Percentiles rank a stretch among this genome's conserved stretches.
Conservation (phyloP, 2,113 vertebrate species). For the Lepus timidus region DNA sequence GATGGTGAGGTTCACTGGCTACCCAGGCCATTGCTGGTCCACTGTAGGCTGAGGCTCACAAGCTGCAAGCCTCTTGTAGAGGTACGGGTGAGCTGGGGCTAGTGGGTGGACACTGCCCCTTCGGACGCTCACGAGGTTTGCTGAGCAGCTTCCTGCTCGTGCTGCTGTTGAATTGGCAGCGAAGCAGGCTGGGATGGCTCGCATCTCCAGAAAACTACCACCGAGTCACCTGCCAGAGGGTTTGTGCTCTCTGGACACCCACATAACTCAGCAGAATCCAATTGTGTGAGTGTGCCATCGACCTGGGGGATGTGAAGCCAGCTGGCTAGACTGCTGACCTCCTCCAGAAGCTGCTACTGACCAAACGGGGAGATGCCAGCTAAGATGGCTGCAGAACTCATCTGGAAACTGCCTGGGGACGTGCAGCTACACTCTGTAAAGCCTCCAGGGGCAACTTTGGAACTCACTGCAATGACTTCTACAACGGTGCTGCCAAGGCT, state of each 20-base stretch:
- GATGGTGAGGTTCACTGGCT: background rate
- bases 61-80: background rate
- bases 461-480: background rate
- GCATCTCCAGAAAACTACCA: background rate
- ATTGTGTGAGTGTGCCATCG: rapidly evolving
- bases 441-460: background rate
- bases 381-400: background rate
- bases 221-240: background rate
- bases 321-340: background rate
- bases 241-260: background rate
- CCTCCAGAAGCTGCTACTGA: background rate
- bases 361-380: background rate
- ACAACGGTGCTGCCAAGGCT: background rate
- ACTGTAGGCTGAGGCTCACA: too few species aligned
- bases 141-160: background rate
- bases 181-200: background rate
- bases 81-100: background rate
- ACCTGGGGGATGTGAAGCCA: background rate
- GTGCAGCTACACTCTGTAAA: background rate
- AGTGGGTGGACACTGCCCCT: background rate
- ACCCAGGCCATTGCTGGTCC: background rate
- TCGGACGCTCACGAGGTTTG: background rate
- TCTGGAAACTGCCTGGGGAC: background rate
- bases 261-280: background rate
- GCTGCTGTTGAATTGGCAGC: background rate